Conservation (phyloP, 2,797 vertebrate genomes). For the Danio kyathit region DNA sequence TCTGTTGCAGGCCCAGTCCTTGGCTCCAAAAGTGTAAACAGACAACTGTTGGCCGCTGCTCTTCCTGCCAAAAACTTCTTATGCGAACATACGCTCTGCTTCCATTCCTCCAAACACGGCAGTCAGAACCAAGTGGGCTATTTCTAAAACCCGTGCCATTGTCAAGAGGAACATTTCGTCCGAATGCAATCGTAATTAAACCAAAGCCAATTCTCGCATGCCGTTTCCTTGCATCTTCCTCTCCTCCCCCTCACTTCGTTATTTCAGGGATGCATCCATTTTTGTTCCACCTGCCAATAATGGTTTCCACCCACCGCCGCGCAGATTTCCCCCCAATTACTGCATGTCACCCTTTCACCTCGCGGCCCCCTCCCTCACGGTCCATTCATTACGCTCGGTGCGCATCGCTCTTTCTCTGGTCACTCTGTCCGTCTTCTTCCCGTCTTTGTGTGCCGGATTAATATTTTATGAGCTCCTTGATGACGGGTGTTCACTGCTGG, state of each 20-base stretch:
- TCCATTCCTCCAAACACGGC: slow-evolving; percentile 41
- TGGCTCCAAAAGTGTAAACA: slow-evolving; percentile 57
- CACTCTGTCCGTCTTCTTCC: slow-evolving; percentile 50
- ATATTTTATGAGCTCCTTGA: slow-evolving; percentile 78
- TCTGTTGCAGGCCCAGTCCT: slow-evolving; percentile 46
- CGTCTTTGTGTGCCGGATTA: slow-evolving; percentile 69
- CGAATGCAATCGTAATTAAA: slow-evolving; percentile 59
- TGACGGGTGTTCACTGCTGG: slow-evolving; percentile 69
- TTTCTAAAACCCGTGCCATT: slow-evolving; percentile 48
- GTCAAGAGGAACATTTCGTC: slow-evolving; percentile 47
- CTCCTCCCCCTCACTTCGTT: slow-evolving; percentile 51
- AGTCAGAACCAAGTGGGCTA: slow-evolving; percentile 37
- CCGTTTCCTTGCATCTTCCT: slow-evolving; percentile 35
- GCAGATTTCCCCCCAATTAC: slow-evolving; percentile 76
- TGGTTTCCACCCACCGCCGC: slow-evolving; percentile 62
- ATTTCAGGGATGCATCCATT: slow-evolving; percentile 60
- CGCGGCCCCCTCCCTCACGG: slow-evolving; percentile 51
- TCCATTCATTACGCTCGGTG: slow-evolving; percentile 60
- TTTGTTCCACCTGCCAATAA: slow-evolving; percentile 66
- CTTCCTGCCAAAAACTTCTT: slow-evolving; percentile 49
- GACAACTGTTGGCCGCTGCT: slow-evolving; percentile 55
- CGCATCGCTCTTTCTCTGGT: slow-evolving; percentile 43
- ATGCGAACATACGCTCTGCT: slow-evolving; percentile 50
- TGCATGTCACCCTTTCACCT: slow-evolving; percentile 72
- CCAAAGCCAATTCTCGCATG: slow-evolving; percentile 46